Base-by-base conservation (phyloP, 1,140 invertebrate species). In the Drosophila watanabei region DNA sequence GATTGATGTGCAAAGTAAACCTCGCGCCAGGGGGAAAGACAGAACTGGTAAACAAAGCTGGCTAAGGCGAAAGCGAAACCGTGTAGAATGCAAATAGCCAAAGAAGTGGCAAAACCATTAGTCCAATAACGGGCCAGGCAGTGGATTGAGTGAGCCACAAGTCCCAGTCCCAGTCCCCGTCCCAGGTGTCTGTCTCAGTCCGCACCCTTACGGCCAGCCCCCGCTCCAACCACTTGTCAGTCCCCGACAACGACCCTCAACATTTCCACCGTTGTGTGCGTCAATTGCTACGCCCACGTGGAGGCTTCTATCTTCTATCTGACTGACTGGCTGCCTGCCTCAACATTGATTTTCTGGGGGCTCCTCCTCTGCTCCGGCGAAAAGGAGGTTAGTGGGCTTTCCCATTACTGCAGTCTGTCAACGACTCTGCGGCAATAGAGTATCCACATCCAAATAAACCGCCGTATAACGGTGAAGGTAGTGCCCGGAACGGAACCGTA, bases 331-430 rank as follows among this genome's bases (percentile, higher is more conserved):
- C 46, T 48, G 65, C 65, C 49, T 71, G 39, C 68, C 59, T 45
- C 62, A 77, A 77, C 75, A 77, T 77, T 77, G 75, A 77, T 77
- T 77, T 77, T 77, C n/a, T 71, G 20, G 48, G 16, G 16, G 61
- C 48, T 54, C 48, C 48, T 13, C 8, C 30, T 28, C 45, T 24
- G 58, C 72, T 60, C 48, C 33, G 39, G 45, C 45, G 9, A 41
- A 69, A 79, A 79, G 63, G 41, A 72, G 77, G 77, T 79, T 79
- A 79, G 52, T 79, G 77, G 77, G 77, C 35, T 54, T 62, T 61
- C 57, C 57, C 45, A 49, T 60, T 77, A 68, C 75, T 77, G 37
- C 65, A 65, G 75, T 60, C 65, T 73, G 70, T 73, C 70, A 73
- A 73, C 70, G 70, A 73, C 69, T 73, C 46, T 73, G 70, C 70